Base-by-base conservation (phyloP, 2,888 invertebrate genomes). In the Auanema freiburgensis region DNA sequence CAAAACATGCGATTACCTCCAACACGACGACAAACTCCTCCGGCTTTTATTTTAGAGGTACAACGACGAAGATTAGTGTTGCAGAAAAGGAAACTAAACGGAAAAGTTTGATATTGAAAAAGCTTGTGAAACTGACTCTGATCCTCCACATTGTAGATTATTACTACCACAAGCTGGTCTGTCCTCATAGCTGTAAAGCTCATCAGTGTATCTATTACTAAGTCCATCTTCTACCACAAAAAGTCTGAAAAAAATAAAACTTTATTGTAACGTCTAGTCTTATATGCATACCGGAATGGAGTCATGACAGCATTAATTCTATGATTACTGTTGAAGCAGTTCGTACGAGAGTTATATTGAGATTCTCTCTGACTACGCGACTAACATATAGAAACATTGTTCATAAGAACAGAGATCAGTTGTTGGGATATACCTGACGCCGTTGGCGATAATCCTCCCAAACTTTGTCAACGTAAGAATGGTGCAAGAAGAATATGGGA, bases 401-500 rank as follows among this genome's bases (percentile, higher is more conserved):
- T 33, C 4, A 33, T 3, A 33, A 33, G 33, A 33, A 33, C 33
- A 33, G 33, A 33, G 33, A 33, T 33, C 8, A 33, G 33, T 5
- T 8, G 33, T 5, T 33, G 4, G 8, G 33, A 33, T 5, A 33
- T 33, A 59, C 59, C 59, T 52, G 43, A 5, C 33, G 42, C 14
- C 18, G 51, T 21, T 21, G 51, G 14, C 59, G 51, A 51, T 53
- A 59, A 24, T 53, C 33, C 24, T 59, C 59, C 42, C 42, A 59
- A 16, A 59, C 23, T 16, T 52, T 52, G 18, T 59, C 59, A 14
- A 59, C 43, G 23, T 51, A 59, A 14, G 51, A 18, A 21, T 59
- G 59, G n/a, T 59, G 59, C 40, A 59, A 21, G 59, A 59, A 59
- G 59, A 59, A 59, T 5, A 53, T 53, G 6, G 59, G 59, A 18